A percentile compares a stretch with the other conserved stretches of the same genome.
Evolutionary conservation across 2,113 vertebrate genomes (phyloP).

Genomic region (Ancistrus triradiatus): DNA sequence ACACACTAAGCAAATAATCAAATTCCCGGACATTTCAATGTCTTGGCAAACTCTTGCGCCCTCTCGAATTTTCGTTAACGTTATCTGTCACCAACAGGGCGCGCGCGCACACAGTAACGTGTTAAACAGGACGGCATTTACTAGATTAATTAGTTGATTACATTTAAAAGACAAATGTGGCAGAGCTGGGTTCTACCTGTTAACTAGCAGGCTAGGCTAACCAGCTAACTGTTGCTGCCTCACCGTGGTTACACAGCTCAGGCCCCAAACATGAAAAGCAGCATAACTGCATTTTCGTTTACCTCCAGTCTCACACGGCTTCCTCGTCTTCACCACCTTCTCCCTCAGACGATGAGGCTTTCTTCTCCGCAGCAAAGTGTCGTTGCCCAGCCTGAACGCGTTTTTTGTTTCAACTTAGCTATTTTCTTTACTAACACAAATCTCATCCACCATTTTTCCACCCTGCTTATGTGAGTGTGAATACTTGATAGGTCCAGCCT

Average conservation of each 20-base stretch:
- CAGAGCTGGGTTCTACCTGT: too few species aligned
- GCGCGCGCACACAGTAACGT: too few species aligned
- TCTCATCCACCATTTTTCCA: slow-evolving; percentile 26
- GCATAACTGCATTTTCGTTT: background rate
- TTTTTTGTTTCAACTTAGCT: slow-evolving; percentile 25
- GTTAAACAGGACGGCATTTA: too few species aligned
- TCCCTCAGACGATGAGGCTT: slow-evolving; percentile 49
- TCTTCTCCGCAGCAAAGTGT: slow-evolving; percentile 51
- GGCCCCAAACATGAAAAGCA: slow-evolving; percentile 12
- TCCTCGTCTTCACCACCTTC: slow-evolving; percentile 38
- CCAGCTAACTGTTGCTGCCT: background rate
- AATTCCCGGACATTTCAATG: too few species aligned
- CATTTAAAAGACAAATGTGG: too few species aligned
- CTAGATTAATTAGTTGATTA: too few species aligned
- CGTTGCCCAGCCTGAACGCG: slow-evolving; percentile 57
- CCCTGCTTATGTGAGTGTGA: background rate
- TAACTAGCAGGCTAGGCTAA: slow-evolving; percentile 4
- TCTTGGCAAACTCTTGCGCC: too few species aligned
- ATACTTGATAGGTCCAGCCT: background rate
- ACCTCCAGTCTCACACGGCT: slow-evolving; percentile 57
- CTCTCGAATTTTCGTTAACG: too few species aligned
- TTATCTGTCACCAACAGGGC: too few species aligned
- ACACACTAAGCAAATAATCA: background rate
- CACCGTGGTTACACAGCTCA: background rate
- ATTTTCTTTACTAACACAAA: slow-evolving; percentile 12